phyloP scores from a whole-genome alignment of 2,888 invertebrate genomes.

The Zaprionus bogoriensis region DNA sequence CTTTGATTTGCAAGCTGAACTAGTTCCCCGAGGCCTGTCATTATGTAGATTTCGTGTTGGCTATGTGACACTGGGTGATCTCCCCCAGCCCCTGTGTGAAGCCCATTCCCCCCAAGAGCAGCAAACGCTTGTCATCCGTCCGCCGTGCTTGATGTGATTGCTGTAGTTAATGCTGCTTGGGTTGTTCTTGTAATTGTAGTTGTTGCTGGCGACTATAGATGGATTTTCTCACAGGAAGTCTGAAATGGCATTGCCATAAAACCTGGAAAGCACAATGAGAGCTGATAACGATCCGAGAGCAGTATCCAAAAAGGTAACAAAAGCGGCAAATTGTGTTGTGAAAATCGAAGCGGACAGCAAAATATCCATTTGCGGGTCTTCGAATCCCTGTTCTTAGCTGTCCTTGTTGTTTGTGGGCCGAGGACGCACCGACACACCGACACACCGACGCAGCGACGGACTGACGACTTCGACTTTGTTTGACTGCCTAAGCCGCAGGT shows the following conservation, averaged over 20 bases:
- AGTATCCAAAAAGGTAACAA: constrained; percentile 62
- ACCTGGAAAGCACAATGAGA: constrained; percentile 67
- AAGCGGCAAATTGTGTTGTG: constrained; percentile 65
- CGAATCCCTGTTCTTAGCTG: constrained; percentile 4
- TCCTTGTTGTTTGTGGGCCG: constrained; percentile 15
- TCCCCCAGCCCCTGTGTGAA: neutral
- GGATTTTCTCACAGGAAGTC: constrained; percentile 71
- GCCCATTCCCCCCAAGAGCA: neutral
- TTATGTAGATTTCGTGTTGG: constrained; percentile 64
- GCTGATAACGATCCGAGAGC: constrained; percentile 65
- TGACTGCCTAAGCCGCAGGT: constrained; percentile 76
- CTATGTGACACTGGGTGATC: constrained; percentile 35
- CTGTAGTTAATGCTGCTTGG: constrained; percentile 22
- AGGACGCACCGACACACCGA: constrained; percentile 47
- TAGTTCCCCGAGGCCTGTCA: constrained; percentile 59
- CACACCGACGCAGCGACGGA: constrained; percentile 29
- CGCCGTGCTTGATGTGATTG: constrained; percentile 28
- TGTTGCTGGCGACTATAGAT: constrained; percentile 46
- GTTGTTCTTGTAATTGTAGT: constrained; percentile 23
- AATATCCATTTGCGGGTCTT: constrained; percentile 66
- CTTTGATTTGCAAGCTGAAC: constrained; percentile 75
- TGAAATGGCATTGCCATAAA: constrained; percentile 50
- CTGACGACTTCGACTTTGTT: no score
- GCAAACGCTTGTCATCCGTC: constrained; percentile 2
- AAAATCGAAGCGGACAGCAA: constrained; percentile 54